These are phyloP conservation scores for Bombus waltoni DNA, from an alignment of 1,140 invertebrate genomes.

Conservation along the genomic window DNA sequence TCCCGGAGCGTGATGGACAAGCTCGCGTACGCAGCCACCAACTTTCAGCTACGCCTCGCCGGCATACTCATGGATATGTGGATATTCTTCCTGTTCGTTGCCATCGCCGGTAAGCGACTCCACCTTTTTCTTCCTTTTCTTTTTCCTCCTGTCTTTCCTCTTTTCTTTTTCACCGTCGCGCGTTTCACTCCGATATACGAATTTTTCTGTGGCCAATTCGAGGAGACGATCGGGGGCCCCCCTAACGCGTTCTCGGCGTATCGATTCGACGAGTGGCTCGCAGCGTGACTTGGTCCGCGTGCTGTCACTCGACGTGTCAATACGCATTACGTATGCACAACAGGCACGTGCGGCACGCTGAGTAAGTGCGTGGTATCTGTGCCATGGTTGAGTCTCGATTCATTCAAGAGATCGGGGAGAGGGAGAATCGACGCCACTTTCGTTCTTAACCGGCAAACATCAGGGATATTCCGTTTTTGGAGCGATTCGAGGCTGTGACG, in stretches of 20 bases:
- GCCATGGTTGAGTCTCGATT: constrained; percentile 50
- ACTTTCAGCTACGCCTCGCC: constrained; percentile 53
- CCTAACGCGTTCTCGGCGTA: constrained; percentile 32
- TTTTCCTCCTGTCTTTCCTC: neutral
- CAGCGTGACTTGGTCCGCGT: constrained; percentile 49
- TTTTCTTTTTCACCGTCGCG: neutral
- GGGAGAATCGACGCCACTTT: constrained; percentile 61
- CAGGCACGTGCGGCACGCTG: constrained; percentile 63
- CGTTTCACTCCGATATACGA: neutral
- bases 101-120: constrained; percentile 71
- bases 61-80: constrained; percentile 75
- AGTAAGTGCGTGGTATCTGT: constrained; percentile 57
- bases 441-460: constrained; percentile 22
- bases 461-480: constrained; percentile 55
- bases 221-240: neutral
- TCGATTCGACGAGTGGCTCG: constrained; percentile 38
- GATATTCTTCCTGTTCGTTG: constrained; percentile 75
- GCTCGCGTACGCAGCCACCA: constrained; percentile 44
- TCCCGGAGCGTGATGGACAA: constrained; percentile 63
- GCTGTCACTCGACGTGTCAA: constrained; percentile 58
- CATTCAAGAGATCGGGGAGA: constrained; percentile 60
- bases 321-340: constrained; percentile 67
- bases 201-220: no score
- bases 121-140: neutral
- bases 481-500: constrained; percentile 38